Evolutionary conservation across 2,113 vertebrate species (phyloP), one percentile per base, ranked within the genome.

Genomic region (Pagrus major): DNA sequence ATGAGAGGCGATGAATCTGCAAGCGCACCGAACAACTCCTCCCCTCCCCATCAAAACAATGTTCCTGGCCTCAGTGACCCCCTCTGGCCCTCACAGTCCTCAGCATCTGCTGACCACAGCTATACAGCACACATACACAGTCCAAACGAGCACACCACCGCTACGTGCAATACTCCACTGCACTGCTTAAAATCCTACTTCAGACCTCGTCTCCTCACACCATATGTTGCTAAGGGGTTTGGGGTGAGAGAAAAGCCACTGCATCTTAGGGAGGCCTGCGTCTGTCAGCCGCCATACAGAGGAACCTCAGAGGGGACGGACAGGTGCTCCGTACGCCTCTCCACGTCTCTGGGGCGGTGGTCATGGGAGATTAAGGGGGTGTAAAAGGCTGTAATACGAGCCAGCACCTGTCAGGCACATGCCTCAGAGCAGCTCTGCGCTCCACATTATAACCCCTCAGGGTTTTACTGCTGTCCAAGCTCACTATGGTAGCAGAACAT

Each of bases 321-420:
- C 93, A 93, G 92, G 91, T 94, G 91, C 86, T 76, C n/a, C 6
- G 10, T 56, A 76, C 31, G 46, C 79, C 74, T 75, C 51, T 75
- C 41, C 49, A 21, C 4, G 29, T 86, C 91, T 89, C 78, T 44
- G 71, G 83, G 79, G 87, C 59, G 82, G 78, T 75, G 85, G 86
- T 92, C 86, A 89, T 56, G 81, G 80, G 86, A 87, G 86, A 92
- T 92, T 92, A 89, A 69, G 78, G 80, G 89, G 83, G 86, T 84
- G 78, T 86, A 88, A 76, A 87, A 85, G 70, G 67, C 76, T 77
- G 91, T 87, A 93, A 93, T 67, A 84, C 27, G 86, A 94, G 85
- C 90, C 88, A 84, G 78, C 93, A 94, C 93, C 93, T 93, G 93
- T 94, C 88, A 87, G 79, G 65, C 78, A 69, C 83, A 84, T 66